Evolutionary conservation across 1,140 invertebrate species (phyloP), one percentile per base, ranked within the genome.

Genomic region (Ephestia elutella): DNA sequence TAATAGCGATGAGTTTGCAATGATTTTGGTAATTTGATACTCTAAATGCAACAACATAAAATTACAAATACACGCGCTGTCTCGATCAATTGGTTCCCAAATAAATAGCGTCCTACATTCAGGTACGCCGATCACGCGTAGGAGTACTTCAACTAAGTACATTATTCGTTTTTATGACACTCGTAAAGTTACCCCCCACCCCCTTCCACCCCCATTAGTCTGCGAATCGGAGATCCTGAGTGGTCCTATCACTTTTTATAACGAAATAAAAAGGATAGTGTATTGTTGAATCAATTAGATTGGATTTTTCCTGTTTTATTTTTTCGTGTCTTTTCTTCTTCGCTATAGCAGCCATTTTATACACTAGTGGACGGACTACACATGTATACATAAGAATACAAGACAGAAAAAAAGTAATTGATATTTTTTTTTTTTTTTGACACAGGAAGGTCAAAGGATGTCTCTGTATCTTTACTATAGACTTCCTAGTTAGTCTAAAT

Each of bases 71-170:
- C 11, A 32, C 9, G 11, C 10, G 38, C 32, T 11, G 8, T 44
- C 38, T 15, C 38, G 38, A 3, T 44, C 38, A 44, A 44, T 44
- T 44, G 13, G 38, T n/a, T 17, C 0, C 38, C 13, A 44, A 44
- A 44, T 44, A 44, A 44, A 44, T 44, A 44, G 38, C 38, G 10
- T 15, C 38, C 38, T 44, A 15, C 38, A 32, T 32, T 44, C 38
- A 53, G 50, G 61, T 69, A 72, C 68, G 68, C 68, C 62, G 70
- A 75, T 72, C 73, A 72, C 73, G 73, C 64, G 61, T 65, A 20
- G 44, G 38, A 35, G 44, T 44, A 49, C 58, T 57, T 65, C 65
- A 56, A 63, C 65, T 73, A 68, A 73, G 66, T 75, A 65, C 64
- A 71, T 70, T 66, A 67, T 70, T 62, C 59, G 55, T 48, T 65